These are phyloP conservation scores for Drosophila pandora DNA, from an alignment of 1,140 invertebrate species.

Conservation along the genomic window DNA sequence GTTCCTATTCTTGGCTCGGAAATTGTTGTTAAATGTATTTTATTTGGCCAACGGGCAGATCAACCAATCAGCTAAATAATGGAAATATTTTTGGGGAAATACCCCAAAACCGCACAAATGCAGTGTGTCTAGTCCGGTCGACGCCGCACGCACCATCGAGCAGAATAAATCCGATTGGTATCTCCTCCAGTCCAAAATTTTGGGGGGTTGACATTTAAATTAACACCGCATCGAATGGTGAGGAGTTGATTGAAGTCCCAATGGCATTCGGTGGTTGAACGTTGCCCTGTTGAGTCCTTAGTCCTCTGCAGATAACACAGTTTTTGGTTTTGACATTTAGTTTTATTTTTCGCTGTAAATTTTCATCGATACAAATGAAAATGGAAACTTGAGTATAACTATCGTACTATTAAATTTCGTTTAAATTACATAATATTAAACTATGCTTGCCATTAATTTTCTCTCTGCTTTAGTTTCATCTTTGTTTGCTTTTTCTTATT, in stretches of 20 bases:
- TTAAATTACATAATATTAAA: constrained; percentile 81
- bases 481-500: constrained; percentile 37
- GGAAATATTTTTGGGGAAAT: constrained; percentile 39
- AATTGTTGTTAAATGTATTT: constrained; percentile 30
- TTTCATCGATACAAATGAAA: constrained; percentile 79
- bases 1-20: neutral
- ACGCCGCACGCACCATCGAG: constrained; percentile 66
- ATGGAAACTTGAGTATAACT: constrained; percentile 78
- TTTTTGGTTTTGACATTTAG: constrained; percentile 72
- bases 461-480: constrained; percentile 32
- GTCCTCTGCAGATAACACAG: constrained; percentile 22
- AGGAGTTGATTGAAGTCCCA: constrained; percentile 1
- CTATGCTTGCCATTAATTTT: constrained; percentile 65
- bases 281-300: constrained; percentile 21
- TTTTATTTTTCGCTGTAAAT: constrained; percentile 77
- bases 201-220: constrained; percentile 62
- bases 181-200: constrained; percentile 27
- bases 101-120: constrained; percentile 61
- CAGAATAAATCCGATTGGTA: constrained; percentile 73
- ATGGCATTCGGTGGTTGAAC: constrained; percentile 23
- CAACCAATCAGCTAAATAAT: constrained; percentile 39
- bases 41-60: constrained; percentile 8
- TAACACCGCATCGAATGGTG: constrained; percentile 30
- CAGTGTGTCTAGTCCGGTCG: constrained; percentile 35
- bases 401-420: constrained; percentile 74